phyloP scores from a whole-genome alignment of 2,888 invertebrate genomes.

The Dorcus parallelipipedus region DNA sequence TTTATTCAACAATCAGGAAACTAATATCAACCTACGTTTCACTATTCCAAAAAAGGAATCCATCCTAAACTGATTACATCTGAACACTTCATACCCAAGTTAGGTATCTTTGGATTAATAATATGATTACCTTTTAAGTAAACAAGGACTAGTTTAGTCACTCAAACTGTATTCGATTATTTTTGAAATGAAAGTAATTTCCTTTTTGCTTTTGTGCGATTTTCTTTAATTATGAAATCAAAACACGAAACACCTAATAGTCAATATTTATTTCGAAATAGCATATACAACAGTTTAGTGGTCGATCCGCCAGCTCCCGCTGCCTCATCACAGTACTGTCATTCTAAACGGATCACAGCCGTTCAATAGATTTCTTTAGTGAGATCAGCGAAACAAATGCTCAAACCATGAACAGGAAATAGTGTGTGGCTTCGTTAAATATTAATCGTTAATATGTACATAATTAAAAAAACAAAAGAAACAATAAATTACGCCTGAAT shows the following conservation, averaged over 20 bases:
- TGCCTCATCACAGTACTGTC: conserved; percentile 31
- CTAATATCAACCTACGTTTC: not conserved
- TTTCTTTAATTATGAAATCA: no score
- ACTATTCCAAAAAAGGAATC: no score
- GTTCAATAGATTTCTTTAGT: conserved; percentile 28
- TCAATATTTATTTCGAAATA: conserved; percentile 22
- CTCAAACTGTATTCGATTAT: no score
- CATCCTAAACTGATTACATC: no score
- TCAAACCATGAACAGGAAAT: conserved; percentile 25
- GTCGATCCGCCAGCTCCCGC: conserved; percentile 34
- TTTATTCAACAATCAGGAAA: not conserved
- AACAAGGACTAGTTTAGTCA: no score
- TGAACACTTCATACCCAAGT: no score
- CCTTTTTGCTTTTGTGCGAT: no score
- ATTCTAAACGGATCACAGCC: conserved; percentile 37
- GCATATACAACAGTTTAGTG: conserved; percentile 34
- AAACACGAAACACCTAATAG: conserved; percentile 8
- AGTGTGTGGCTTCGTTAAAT: conserved; percentile 10
- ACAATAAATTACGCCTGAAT: conserved; percentile 11
- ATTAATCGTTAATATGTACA: conserved; percentile 1
- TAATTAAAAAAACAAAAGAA: not conserved
- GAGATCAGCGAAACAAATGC: conserved; percentile 30
- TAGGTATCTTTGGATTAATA: no score
- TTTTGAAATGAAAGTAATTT: no score
- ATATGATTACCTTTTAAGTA: no score